Evolutionary conservation across 1,140 invertebrate genomes (phyloP).

Genomic region (Bacillus rossius): DNA sequence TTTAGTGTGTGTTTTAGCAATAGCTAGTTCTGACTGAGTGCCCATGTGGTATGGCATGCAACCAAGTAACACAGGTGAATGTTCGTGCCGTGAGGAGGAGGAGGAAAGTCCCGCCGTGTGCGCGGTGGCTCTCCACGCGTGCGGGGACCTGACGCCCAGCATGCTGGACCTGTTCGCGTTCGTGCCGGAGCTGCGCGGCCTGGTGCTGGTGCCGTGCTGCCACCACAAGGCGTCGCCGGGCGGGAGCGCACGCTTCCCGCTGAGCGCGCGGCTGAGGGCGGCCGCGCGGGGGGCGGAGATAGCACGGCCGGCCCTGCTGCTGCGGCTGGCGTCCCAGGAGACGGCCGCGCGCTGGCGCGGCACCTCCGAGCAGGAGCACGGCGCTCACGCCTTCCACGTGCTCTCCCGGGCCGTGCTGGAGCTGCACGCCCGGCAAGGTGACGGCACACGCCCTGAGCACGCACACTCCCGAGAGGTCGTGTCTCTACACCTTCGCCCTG

Average conservation of each 20-base stretch:
- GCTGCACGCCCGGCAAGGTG: conserved; percentile 50
- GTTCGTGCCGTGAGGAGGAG: too few species aligned
- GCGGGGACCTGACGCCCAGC: conserved; percentile 72
- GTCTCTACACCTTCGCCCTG: too few species aligned
- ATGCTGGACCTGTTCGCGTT: conserved; percentile 64
- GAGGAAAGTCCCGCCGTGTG: conserved; percentile 35
- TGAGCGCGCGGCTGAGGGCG: conserved; percentile 45
- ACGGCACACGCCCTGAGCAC: conserved; percentile 24
- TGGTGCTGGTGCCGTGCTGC: conserved; percentile 78
- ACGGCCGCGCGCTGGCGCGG: conserved; percentile 41
- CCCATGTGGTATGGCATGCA: too few species aligned
- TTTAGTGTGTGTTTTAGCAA: too few species aligned
- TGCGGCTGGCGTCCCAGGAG: conserved; percentile 59
- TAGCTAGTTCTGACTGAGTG: too few species aligned
- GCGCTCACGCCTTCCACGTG: conserved; percentile 49
- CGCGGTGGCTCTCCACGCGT: conserved; percentile 72
- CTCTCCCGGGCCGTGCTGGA: conserved; percentile 54
- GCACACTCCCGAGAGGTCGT: too few species aligned
- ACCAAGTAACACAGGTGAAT: too few species aligned
- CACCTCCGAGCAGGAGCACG: conserved; percentile 40
- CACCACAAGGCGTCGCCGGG: conserved; percentile 65
- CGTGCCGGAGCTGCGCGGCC: conserved; percentile 48
- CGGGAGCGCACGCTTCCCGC: conserved; percentile 45
- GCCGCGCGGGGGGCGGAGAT: conserved; percentile 36
- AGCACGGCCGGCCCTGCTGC: conserved; percentile 52